phyloP scores from a whole-genome alignment of 2,888 invertebrate species.

The Busseola fusca region DNA sequence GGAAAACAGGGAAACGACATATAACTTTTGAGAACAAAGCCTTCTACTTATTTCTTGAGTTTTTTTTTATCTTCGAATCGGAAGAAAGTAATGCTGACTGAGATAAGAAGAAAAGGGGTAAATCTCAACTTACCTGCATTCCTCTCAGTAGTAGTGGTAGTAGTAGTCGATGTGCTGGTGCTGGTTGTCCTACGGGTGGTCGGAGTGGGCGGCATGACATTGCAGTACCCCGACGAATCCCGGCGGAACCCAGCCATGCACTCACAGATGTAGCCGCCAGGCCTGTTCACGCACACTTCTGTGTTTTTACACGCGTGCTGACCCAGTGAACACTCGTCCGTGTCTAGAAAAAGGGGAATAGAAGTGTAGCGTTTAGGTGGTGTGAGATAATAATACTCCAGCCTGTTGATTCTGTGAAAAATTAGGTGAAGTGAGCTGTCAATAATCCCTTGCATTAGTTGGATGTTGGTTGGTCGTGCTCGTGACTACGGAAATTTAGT shows the following conservation, averaged over 20 bases:
- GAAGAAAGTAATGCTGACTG: neutral
- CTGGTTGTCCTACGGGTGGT: slow-evolving; percentile 61
- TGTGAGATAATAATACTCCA: too few species aligned
- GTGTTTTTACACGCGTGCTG: slow-evolving; percentile 69
- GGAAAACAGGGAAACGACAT: too few species aligned
- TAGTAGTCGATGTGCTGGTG: slow-evolving; percentile 59
- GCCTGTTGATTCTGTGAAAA: too few species aligned
- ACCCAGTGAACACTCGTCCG: slow-evolving; percentile 92
- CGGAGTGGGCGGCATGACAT: slow-evolving; percentile 59
- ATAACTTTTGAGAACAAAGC: neutral
- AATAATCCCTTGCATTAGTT: too few species aligned
- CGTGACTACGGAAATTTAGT: too few species aligned
- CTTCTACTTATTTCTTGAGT: neutral
- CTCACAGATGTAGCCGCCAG: slow-evolving; percentile 94
- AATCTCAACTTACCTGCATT: slow-evolving; percentile 54
- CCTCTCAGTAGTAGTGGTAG: slow-evolving; percentile 53
- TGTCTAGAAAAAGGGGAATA: slow-evolving; percentile 87
- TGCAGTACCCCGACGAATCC: slow-evolving; percentile 87
- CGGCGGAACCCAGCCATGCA: slow-evolving; percentile 94
- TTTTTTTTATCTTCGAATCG: neutral
- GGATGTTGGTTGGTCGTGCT: too few species aligned
- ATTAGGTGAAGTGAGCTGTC: too few species aligned
- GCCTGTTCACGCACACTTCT: slow-evolving; percentile 74
- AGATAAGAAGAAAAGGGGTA: neutral
- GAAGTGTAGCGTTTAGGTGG: too few species aligned